Base-by-base conservation (phyloP, 1,140 invertebrate genomes). In the Zaprionus vittiger region DNA sequence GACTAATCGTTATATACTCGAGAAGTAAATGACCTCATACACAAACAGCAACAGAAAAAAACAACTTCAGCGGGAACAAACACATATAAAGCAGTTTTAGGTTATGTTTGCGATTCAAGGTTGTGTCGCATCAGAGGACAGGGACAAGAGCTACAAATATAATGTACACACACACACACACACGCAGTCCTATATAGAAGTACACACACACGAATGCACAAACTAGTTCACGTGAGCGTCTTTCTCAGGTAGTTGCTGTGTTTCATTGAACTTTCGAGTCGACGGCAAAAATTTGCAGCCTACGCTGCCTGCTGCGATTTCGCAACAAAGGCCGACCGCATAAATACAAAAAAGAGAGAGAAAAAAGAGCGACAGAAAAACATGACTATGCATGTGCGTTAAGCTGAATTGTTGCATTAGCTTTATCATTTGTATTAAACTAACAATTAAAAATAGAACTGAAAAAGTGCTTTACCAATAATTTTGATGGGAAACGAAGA, bases 11-110 rank as follows among this genome's bases (percentile, higher is more conserved):
- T 57, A 57, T 69, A 73, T 61, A 71, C 62, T 75, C 70, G 63
- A 34, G 59, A 70, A 90, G 84, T 90, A 89, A 89, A 90, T 89
- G 85, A 89, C 84, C 84, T 89, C 85, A 89, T 90, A 57, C 57
- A 44, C 20, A 57, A 57, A 56, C 12, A 44, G 6, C 41, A 61
- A n/a, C 22, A 44, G 41, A 44, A 31, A 62, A 41, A 49, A 66
- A 65, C 55, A 60, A 41, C 38, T 31, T 22, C 54, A 65, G 61
- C 34, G 59, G 49, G 72, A 55, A 73, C 52, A 79, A 65, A 65
- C 14, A 54, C 64, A 67, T 64, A 60, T 68, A 79, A 68, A 76
- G 59, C 63, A 80, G 28, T 87, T 81, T 87, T 83, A 87, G 85
- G 85, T 87, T 87, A 90, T 84, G 85, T 87, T 81, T 68, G 60